Evolutionary conservation across 2,888 invertebrate species (phyloP).

Genomic region (Silvanus unidentatus): DNA sequence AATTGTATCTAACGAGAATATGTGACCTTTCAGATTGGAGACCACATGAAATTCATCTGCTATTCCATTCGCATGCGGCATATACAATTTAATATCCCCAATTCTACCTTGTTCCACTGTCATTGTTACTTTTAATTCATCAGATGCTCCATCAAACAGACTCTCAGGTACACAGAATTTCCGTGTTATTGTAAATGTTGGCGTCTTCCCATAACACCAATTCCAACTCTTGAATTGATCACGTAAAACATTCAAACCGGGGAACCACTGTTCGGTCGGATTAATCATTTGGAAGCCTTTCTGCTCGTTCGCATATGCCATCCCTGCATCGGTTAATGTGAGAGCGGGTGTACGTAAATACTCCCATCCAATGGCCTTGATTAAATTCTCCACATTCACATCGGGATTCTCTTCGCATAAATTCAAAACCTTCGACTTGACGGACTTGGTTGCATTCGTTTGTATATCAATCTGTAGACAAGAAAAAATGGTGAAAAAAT

Average conservation of each 20-base stretch:
- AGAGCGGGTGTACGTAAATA: slow-evolving; percentile 70
- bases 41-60: slow-evolving; percentile 58
- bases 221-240: slow-evolving; percentile 73
- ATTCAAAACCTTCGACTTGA: slow-evolving; percentile 77
- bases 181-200: slow-evolving; percentile 70
- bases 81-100: slow-evolving; percentile 57
- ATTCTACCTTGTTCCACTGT: slow-evolving; percentile 61
- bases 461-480: slow-evolving; percentile 66
- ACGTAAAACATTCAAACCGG: slow-evolving; percentile 68
- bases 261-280: slow-evolving; percentile 84
- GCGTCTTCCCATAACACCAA: slow-evolving; percentile 85
- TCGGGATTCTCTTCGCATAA: slow-evolving; percentile 67
- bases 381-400: slow-evolving; percentile 64
- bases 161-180: slow-evolving; percentile 56
- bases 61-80: slow-evolving; percentile 57
- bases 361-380: slow-evolving; percentile 78
- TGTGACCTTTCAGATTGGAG: slow-evolving; percentile 59
- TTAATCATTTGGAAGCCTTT: slow-evolving; percentile 80
- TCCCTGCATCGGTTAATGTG: slow-evolving; percentile 65
- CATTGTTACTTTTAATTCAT: slow-evolving; percentile 58
- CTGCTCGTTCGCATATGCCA: slow-evolving; percentile 64
- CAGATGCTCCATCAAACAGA: slow-evolving; percentile 43
- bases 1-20: slow-evolving; percentile 59
- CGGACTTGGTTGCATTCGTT: slow-evolving; percentile 81
- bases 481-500: too few species aligned